Evolutionary conservation across 2,113 vertebrate species (phyloP).

Genomic region (Nothocercus julius): DNA sequence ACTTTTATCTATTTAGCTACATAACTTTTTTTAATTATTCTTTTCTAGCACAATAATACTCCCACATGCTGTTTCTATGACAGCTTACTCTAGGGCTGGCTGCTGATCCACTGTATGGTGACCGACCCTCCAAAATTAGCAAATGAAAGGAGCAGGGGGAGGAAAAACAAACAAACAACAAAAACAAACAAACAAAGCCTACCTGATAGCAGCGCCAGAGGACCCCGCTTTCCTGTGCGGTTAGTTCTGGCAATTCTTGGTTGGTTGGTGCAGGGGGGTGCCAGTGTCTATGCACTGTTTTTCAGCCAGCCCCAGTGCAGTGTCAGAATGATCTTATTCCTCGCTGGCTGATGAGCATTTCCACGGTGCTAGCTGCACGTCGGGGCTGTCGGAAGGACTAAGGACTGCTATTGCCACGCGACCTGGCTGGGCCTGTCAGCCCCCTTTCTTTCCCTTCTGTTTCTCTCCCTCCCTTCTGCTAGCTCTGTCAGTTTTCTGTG

Average conservation of each 20-base stretch:
- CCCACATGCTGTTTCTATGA: background rate
- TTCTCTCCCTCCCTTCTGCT: background rate
- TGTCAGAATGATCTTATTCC: background rate
- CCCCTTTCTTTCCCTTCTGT: background rate
- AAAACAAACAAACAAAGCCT: too few species aligned
- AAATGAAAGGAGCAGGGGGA: too few species aligned
- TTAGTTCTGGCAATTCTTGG: background rate
- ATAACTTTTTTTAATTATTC: background rate
- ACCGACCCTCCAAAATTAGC: background rate
- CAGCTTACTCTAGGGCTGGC: background rate
- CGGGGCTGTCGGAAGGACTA: background rate
- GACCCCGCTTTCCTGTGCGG: background rate
- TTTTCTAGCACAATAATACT: background rate
- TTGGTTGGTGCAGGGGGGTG: background rate
- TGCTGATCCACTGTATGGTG: background rate
- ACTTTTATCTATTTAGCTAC: background rate
- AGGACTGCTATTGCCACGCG: background rate
- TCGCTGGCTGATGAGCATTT: background rate
- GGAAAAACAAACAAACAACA: too few species aligned
- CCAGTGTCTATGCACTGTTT: background rate
- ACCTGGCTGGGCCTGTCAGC: accelerated
- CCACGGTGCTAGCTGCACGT: background rate
- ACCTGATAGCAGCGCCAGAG: background rate
- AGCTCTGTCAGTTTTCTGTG: background rate
- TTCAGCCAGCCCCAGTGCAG: background rate